phyloP scores from a whole-genome alignment of 2,888 invertebrate species.

The Hyles lineata region DNA sequence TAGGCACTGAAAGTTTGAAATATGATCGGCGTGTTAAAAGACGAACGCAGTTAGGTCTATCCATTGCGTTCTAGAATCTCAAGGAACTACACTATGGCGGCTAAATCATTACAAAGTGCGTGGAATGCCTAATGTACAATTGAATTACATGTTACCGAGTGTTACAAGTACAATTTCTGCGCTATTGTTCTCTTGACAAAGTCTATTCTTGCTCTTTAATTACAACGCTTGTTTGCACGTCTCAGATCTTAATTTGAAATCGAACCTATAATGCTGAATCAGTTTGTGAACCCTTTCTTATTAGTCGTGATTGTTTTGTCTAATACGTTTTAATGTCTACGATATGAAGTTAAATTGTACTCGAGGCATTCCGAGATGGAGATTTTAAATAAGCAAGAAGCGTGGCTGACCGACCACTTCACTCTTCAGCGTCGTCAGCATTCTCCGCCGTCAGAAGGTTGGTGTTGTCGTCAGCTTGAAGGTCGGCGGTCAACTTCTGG shows the following conservation, averaged over 20 bases:
- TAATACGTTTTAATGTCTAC: slow-evolving; percentile 34
- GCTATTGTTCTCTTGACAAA: slow-evolving; percentile 5
- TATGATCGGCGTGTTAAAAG: slow-evolving; percentile 53
- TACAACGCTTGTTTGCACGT: slow-evolving; percentile 3
- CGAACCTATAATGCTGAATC: neutral
- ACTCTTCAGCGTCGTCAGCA: slow-evolving; percentile 77
- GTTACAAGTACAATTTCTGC: slow-evolving; percentile 13
- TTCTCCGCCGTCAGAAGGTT: slow-evolving; percentile 79
- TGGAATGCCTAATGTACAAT: slow-evolving; percentile 68
- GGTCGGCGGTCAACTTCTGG: slow-evolving; percentile 74
- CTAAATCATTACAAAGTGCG: slow-evolving; percentile 68
- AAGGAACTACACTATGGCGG: slow-evolving; percentile 58
- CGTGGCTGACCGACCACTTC: slow-evolving; percentile 47
- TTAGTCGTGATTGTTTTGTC: neutral
- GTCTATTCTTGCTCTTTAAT: slow-evolving; percentile 21
- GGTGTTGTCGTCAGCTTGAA: slow-evolving; percentile 79
- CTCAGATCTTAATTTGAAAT: neutral
- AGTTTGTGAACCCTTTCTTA: neutral
- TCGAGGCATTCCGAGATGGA: slow-evolving; percentile 57
- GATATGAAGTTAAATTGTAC: slow-evolving; percentile 59
- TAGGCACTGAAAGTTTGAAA: slow-evolving; percentile 74
- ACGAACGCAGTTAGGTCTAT: slow-evolving; percentile 47
- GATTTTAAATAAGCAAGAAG: slow-evolving; percentile 61
- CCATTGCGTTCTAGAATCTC: slow-evolving; percentile 39
- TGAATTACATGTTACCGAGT: slow-evolving; percentile 14